Evolutionary conservation across 2,888 invertebrate species (phyloP), one percentile per base, ranked within the genome.

Genomic region (Aplocera efformata): DNA sequence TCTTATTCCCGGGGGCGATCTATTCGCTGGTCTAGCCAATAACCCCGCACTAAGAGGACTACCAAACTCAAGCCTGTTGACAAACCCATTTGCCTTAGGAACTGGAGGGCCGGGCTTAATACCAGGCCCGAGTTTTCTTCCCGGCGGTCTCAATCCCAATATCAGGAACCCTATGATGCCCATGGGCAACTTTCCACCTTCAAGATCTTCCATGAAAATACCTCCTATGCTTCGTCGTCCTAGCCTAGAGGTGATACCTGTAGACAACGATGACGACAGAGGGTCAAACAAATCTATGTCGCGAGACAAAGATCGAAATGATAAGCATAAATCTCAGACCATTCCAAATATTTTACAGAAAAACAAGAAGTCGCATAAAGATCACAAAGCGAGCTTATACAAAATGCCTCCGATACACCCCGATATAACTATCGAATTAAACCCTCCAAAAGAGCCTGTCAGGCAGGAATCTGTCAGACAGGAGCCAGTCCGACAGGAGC

Each of bases 31-130:
- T 13, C 53, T 88, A 29, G 74, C 84, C 5, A 86, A 85, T 56
- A 88, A 85, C 63, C 88, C 86, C 24, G 86, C 85, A 10, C 58
- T 89, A 24, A 68, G 88, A 65, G 88, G 86, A 24, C 50, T 88
- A 20, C 69, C 72, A 26, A 56, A 75, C 8, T 72, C 85, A 24
- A 84, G 79, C 63, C 67, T 88, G 53, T 63, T 90, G 34, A 80
- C 82, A 2, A 90, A 90, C 67, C 82, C 90, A 24, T 89, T 89
- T 79, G 80, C 90, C 56, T 58, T 89, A 66, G 72, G 81, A 58
- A 64, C 81, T 68, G 73, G 90, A 66, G 90, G 90, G 0, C 91
- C 92, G 7, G 92, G 92, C 21, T 78, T 93, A 29, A 92, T 93
- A 62, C 92, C 92, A 3, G 83, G 89, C 6, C 86, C 90, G 23